Base-by-base conservation (phyloP, 2,797 vertebrate species). In the Pangasius djambal region DNA sequence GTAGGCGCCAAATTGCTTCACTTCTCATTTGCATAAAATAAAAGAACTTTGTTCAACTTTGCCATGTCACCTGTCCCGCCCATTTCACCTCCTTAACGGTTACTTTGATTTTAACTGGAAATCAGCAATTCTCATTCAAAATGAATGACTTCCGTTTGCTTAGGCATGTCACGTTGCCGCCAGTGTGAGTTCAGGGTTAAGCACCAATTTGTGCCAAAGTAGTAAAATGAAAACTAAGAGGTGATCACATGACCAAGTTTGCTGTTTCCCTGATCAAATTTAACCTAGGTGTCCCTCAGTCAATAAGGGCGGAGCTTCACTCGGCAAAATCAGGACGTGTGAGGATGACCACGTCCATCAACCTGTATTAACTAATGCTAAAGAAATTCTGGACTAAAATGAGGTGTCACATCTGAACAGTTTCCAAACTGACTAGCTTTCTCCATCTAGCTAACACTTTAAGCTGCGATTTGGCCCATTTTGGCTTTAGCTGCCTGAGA, bases 401-500 rank as follows among this genome's bases (percentile, higher is more conserved):
- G 50, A 40, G 13, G 31, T 10, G 18, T 69, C 78, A 69, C 50
- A 22, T 37, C 10, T 83, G 69, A 69, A 82, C 70, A 44, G 34
- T 83, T 72, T 87, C 69, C 28, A 87, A 69, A 65, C 63, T 59
- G 67, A 89, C 48, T 40, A 87, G 18, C 57, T 77, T 83, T 75
- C 44, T 86, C 55, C n/a, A 75, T 48, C 87, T 40, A 50, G 55
- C 34, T 40, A 61, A 40, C 79, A 61, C 55, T 48, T 25, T 67
- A 20, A 31, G 72, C 44, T 77, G 87, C 3, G 9, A 57, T 89
- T 79, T 90, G 89, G 93, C 91, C 75, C 91, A 90, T 92, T 92
- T 92, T 92, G 87, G 91, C 92, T 87, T 65, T 93, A 96, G 95
- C 95, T 96, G 94, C 95, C 94, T 52, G 87, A 93, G 91, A 92